Conservation (phyloP, 2,113 vertebrate genomes). For the Erpornis zantholeuca region DNA sequence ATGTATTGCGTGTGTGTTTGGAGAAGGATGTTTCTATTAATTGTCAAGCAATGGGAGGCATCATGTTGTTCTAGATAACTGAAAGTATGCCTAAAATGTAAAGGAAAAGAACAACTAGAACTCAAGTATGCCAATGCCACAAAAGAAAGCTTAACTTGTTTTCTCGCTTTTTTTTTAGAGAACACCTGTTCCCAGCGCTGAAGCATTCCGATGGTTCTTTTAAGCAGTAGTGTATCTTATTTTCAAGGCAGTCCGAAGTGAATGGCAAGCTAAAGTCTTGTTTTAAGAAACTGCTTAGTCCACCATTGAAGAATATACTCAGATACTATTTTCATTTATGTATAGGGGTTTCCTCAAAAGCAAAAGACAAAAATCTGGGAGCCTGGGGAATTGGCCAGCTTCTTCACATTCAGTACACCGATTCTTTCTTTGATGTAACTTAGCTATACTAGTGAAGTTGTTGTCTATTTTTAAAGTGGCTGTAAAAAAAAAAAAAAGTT, state of each 20-base stretch:
- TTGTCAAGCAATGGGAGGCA: slow-evolving; percentile 11
- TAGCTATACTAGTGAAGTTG: slow-evolving; percentile 83
- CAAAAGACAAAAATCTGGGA: slow-evolving; percentile 74
- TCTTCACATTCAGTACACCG: slow-evolving; percentile 70
- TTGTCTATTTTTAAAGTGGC: slow-evolving; percentile 87
- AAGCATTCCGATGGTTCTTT: slow-evolving; percentile 99
- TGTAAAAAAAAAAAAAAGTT: slow-evolving; percentile 77
- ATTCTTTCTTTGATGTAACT: slow-evolving; percentile 82
- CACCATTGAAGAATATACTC: slow-evolving; percentile 82
- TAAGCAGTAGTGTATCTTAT: slow-evolving; percentile 82
- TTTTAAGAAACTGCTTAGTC: slow-evolving; percentile 86
- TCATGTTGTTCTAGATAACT: slow-evolving; percentile 24
- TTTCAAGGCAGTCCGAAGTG: slow-evolving; percentile 81
- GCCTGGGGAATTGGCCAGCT: slow-evolving; percentile 86
- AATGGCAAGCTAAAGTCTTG: slow-evolving; percentile 87
- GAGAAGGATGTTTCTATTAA: slow-evolving; percentile 5
- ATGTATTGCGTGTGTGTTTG: neutral
- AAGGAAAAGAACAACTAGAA: slow-evolving; percentile 57
- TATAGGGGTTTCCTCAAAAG: slow-evolving; percentile 83
- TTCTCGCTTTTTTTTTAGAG: slow-evolving; percentile 89
- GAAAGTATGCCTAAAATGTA: slow-evolving; percentile 63
- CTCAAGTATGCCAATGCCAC: slow-evolving; percentile 59
- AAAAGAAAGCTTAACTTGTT: slow-evolving; percentile 82
- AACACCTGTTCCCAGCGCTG: slow-evolving; percentile 94
- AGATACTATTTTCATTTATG: slow-evolving; percentile 83